These are phyloP conservation scores for Trilocha varians DNA, from an alignment of 2,888 invertebrate genomes.

Conservation along the genomic window DNA sequence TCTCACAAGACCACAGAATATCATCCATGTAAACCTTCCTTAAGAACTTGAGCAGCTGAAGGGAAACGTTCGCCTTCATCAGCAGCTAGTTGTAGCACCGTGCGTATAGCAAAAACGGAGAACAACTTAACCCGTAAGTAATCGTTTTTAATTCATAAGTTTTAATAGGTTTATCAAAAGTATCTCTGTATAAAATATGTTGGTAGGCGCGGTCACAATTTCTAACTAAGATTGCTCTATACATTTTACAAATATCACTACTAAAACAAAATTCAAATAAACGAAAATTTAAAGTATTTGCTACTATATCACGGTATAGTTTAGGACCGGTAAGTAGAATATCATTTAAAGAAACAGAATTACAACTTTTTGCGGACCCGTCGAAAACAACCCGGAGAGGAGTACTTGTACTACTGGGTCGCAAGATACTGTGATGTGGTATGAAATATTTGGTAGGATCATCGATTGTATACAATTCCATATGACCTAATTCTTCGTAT, in stretches of 20 bases:
- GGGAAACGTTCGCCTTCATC: slow-evolving; percentile 10
- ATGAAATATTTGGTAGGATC: slow-evolving; percentile 8
- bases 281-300: slow-evolving; percentile 6
- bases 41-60: slow-evolving; percentile 4
- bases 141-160: slow-evolving; percentile 12
- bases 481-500: slow-evolving; percentile 8
- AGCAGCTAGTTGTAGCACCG: slow-evolving; percentile 10
- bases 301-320: slow-evolving; percentile 4
- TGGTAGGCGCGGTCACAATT: neutral
- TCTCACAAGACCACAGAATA: slow-evolving; percentile 1
- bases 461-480: slow-evolving; percentile 2
- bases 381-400: slow-evolving; percentile 7
- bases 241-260: slow-evolving; percentile 16
- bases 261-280: slow-evolving; percentile 7
- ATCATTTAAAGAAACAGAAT: slow-evolving; percentile 6
- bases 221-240: slow-evolving; percentile 5
- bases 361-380: slow-evolving; percentile 3
- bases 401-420: slow-evolving; percentile 6
- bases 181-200: slow-evolving; percentile 12
- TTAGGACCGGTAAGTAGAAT: slow-evolving; percentile 7
- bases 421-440: slow-evolving; percentile 7
- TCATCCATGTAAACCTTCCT: slow-evolving; percentile 6
- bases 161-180: slow-evolving; percentile 8
- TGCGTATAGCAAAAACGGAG: slow-evolving; percentile 15
- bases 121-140: slow-evolving; percentile 4